Evolutionary conservation across 2,888 invertebrate species (phyloP), one percentile per base, ranked within the genome.

Genomic region (Pseudolycoriella hygida): DNA sequence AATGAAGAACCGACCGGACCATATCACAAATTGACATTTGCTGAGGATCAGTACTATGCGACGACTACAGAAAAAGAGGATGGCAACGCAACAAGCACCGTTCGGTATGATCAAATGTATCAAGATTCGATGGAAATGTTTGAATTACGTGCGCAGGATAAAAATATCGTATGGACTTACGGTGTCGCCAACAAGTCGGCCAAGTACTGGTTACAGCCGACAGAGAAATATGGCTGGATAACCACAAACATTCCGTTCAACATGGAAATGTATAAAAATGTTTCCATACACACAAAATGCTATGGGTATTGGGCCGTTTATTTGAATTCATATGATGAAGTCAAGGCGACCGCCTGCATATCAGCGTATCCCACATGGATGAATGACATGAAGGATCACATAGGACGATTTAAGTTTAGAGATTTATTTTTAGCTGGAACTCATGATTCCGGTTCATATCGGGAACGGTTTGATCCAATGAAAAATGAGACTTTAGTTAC

Each of bases 391-490:
- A 62, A 59, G 31, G 49, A 58, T 2, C 55, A 57, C 20, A 55
- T 76, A 12, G 69, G 68, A 1, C 57, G 61, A 20, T 55, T 67
- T 45, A 66, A 66, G 34, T 56, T 76, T 42, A 62, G 68, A 11
- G 67, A 73, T 47, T 55, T 80, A 3, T 72, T 80, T 50, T 68
- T 81, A 52, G 80, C 80, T 2, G 81, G 81, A 1, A 76, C 79
- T 0, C 81, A 82, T 55, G 77, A 80, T 57, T 74, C 80, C 0
- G 79, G 76, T 3, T 68, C 74, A 10, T 77, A 72, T 54, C 59
- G 62, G 2, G 53, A 56, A 3, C 56, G 59, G 45, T 66, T 64
- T 30, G 54, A 62, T 54, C 64, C 65, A 1, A 46, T 55, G n/a
- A 31, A 51, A 12, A 56, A 56, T 17, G 66, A 66, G 46, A 66